These are phyloP conservation scores for Eugnorisma glareosa DNA, from an alignment of 2,888 invertebrate species.

Conservation along the genomic window DNA sequence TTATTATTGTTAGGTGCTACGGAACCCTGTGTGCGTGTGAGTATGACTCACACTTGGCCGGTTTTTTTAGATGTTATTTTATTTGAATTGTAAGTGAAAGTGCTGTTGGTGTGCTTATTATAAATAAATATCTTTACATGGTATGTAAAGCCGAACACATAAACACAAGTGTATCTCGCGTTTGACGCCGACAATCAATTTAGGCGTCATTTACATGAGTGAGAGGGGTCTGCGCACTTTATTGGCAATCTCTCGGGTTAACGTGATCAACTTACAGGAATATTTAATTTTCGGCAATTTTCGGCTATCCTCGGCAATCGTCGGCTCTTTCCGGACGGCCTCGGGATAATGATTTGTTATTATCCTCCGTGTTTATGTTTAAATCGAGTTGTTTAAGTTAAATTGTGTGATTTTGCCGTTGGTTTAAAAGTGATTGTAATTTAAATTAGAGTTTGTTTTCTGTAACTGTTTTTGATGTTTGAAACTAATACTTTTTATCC, in stretches of 20 bases:
- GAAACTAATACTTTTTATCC: not conserved
- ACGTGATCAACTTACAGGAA: constrained; percentile 87
- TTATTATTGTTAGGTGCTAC: too few relatives aligned
- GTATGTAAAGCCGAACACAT: too few relatives aligned
- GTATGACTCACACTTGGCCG: too few relatives aligned
- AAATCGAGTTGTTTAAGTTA: constrained; percentile 49
- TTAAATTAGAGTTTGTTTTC: not conserved
- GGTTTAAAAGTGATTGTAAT: constrained; percentile 4
- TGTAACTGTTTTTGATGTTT: not conserved
- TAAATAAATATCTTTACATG: too few relatives aligned
- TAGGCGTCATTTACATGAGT: constrained; percentile 79
- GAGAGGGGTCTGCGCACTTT: constrained; percentile 76
- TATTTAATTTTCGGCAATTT: constrained; percentile 87
- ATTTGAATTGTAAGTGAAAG: too few relatives aligned
- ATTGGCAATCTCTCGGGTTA: constrained; percentile 88
- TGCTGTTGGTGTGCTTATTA: too few relatives aligned
- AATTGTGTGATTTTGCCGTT: constrained; percentile 30
- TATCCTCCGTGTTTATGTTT: constrained; percentile 63
- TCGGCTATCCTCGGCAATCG: constrained; percentile 80
- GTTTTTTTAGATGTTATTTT: too few relatives aligned
- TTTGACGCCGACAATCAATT: constrained; percentile 76
- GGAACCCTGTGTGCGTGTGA: too few relatives aligned
- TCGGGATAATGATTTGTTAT: constrained; percentile 72
- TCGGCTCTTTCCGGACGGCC: constrained; percentile 74
- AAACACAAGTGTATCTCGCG: constrained; percentile 32